phyloP scores from a whole-genome alignment of 2,797 vertebrate species.

The Hoplostethus mediterraneus region DNA sequence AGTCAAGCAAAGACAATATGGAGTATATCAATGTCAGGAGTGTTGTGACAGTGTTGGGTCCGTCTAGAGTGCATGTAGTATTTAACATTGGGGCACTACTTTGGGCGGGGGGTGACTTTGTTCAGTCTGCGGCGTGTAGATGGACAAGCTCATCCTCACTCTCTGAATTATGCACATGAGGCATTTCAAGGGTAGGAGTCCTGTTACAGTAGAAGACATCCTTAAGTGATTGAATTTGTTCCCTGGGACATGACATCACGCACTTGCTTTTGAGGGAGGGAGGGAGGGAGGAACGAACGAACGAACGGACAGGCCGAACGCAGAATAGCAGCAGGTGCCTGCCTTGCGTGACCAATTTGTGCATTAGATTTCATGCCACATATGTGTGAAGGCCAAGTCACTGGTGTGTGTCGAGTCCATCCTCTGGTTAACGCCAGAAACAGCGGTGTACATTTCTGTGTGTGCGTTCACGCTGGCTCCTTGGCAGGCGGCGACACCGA shows the following conservation, averaged over 20 bases:
- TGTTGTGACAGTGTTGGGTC: not conserved
- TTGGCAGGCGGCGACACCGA: not conserved
- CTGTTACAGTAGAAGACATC: slow-evolving; percentile 42
- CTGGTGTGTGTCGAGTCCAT: slow-evolving; percentile 3
- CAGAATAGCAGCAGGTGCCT: slow-evolving; percentile 38
- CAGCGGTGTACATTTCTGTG: slow-evolving; percentile 39
- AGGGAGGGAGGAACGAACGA: not conserved
- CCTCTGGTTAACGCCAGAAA: slow-evolving; percentile 13
- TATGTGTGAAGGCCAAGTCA: slow-evolving; percentile 15
- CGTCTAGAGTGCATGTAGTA: not conserved
- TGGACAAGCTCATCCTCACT: not conserved
- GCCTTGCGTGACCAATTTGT: slow-evolving; percentile 6
- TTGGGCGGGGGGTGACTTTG: no score
- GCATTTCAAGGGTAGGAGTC: slow-evolving; percentile 37
- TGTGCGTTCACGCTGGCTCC: slow-evolving; percentile 6
- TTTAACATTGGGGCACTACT: not conserved
- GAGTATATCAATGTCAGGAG: no score
- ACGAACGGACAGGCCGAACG: slow-evolving; percentile 1
- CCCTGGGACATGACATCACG: slow-evolving; percentile 10
- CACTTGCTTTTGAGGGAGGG: not conserved
- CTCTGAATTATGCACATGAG: slow-evolving; percentile 49
- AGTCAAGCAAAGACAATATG: not conserved
- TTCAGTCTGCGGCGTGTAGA: not conserved
- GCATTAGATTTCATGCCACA: slow-evolving; percentile 21
- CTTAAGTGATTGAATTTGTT: slow-evolving; percentile 1